A percentile compares a stretch with the other conserved stretches of the same genome.
These are phyloP conservation scores for Eidolon helvum DNA, from an alignment of 2,113 vertebrate species.

Conservation along the genomic window DNA sequence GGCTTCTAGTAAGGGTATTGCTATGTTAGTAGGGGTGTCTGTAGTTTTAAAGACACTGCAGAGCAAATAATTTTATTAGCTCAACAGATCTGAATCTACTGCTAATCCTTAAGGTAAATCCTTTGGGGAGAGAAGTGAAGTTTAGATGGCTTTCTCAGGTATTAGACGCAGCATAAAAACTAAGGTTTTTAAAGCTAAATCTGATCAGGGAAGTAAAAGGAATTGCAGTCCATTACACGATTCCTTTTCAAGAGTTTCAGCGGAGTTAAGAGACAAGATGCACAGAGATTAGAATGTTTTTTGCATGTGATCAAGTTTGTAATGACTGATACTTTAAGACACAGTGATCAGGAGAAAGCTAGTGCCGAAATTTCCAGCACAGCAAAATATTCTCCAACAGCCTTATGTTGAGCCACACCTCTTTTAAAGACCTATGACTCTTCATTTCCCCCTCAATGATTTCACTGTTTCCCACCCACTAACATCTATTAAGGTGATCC, in stretches of 20 bases:
- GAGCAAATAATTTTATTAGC: constrained; percentile 43
- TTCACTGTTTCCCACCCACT: constrained; percentile 68
- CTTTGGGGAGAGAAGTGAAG: constrained; percentile 47
- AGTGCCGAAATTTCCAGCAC: neutral
- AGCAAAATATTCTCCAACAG: neutral
- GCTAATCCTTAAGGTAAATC: constrained; percentile 18
- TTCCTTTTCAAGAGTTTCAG: neutral
- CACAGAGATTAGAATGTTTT: neutral
- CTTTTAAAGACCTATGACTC: constrained; percentile 80
- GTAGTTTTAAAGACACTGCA: constrained; percentile 66
- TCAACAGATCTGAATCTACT: neutral
- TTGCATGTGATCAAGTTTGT: constrained; percentile 5
- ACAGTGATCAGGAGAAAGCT: neutral
- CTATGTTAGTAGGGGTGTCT: constrained; percentile 66
- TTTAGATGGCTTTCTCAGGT: constrained; percentile 38
- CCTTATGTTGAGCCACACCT: constrained; percentile 60
- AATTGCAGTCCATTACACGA: neutral
- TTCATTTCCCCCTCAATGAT: constrained; percentile 89
- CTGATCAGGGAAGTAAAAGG: neutral
- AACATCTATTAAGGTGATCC: constrained; percentile 89
- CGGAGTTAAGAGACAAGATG: constrained; percentile 6
- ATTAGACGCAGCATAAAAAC: neutral
- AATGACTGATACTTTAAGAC: neutral
- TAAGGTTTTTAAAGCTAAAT: neutral
- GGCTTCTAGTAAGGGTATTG: constrained; percentile 70